phyloP scores from a whole-genome alignment of 2,113 vertebrate genomes.

The Passer domesticus region DNA sequence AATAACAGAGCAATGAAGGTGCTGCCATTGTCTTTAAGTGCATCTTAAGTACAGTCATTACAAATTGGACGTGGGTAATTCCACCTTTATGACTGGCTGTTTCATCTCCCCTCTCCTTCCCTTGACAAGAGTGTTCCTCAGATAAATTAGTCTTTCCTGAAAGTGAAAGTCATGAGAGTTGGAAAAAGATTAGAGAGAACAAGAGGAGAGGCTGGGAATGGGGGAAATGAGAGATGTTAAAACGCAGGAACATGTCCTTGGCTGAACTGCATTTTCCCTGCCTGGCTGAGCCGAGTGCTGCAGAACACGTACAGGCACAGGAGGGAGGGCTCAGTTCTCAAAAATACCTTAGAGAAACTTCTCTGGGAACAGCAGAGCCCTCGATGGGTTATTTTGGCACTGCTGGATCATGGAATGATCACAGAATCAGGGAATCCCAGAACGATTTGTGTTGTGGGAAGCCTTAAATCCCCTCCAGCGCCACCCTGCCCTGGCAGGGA shows the following conservation, averaged over 20 bases:
- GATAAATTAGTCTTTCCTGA: constrained; percentile 44
- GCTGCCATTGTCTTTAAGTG: constrained; percentile 30
- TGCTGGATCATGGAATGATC: not conserved
- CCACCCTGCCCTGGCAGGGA: not conserved
- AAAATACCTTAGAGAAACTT: not conserved
- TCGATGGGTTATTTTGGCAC: not conserved
- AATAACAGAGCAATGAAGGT: constrained; percentile 1
- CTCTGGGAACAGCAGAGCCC: not conserved
- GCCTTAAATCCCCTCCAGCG: accelerated
- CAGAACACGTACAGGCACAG: accelerated
- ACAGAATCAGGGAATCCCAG: not conserved
- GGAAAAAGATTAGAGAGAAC: not conserved
- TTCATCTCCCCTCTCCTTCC: not conserved
- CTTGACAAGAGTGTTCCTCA: not conserved
- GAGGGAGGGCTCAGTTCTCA: not conserved
- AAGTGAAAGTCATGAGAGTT: not conserved
- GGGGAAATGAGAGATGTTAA: not conserved
- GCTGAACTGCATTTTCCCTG: not conserved
- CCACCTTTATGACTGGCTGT: not conserved
- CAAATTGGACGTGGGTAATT: not conserved
- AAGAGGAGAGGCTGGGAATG: not conserved
- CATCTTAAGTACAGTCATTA: constrained; percentile 36
- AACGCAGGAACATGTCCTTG: not conserved
- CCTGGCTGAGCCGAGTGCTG: not conserved
- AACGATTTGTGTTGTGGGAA: not conserved